These are phyloP conservation scores for Dryobates pubescens DNA, from an alignment of 2,797 vertebrate species.

Conservation along the genomic window DNA sequence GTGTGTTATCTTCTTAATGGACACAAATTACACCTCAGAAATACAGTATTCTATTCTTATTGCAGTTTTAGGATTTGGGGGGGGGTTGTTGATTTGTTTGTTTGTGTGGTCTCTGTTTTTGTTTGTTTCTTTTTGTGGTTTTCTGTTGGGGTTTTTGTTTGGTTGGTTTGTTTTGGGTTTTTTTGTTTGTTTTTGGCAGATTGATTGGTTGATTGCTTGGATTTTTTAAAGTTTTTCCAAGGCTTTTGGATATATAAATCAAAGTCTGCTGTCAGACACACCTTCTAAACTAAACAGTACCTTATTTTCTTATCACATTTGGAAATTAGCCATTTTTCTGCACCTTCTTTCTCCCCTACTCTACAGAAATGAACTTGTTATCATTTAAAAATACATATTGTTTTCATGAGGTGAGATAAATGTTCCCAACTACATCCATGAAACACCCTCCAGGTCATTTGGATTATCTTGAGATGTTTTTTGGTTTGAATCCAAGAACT, in stretches of 20 bases:
- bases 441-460: not conserved
- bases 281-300: not conserved
- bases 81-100: not conserved
- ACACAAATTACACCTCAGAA: not conserved
- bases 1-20: not conserved
- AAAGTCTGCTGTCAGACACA: slow-evolving; percentile 7
- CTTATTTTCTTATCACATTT: not conserved
- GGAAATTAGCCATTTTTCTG: slow-evolving; percentile 11
- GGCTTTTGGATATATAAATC: not conserved
- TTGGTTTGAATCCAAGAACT: not conserved
- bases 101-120: too few relatives aligned
- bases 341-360: not conserved
- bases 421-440: not conserved
- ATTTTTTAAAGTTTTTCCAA: not conserved
- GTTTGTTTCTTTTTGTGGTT: too few relatives aligned
- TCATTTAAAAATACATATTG: not conserved
- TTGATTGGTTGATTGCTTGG: not conserved
- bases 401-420: not conserved
- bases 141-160: not conserved
- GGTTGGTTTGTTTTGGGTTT: not conserved
- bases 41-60: not conserved
- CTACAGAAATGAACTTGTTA: slow-evolving; percentile 3
- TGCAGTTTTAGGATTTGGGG: not conserved
- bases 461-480: slow-evolving; percentile 13
- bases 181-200: not conserved